phyloP scores from a whole-genome alignment of 2,888 invertebrate species.

The Camptogramma bilineatum region DNA sequence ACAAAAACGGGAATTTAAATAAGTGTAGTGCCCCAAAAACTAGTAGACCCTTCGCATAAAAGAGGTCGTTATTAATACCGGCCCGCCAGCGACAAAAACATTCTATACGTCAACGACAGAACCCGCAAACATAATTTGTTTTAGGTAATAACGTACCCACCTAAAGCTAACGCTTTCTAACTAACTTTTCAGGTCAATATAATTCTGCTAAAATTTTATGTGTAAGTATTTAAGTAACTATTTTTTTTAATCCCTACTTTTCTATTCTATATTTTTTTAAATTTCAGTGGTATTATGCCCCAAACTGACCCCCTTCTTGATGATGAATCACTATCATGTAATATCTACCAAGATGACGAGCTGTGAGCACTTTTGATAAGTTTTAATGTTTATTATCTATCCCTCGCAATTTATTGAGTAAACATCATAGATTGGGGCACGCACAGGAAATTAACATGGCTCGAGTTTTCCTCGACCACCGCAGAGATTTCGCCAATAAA shows the following conservation, averaged over 20 bases:
- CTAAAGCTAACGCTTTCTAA: neutral
- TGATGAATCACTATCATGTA: no score
- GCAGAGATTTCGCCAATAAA: slow-evolving; percentile 75
- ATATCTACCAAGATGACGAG: neutral
- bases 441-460: slow-evolving; percentile 82
- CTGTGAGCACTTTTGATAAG: slow-evolving; percentile 19
- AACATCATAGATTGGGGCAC: slow-evolving; percentile 53
- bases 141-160: slow-evolving; percentile 13
- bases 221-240: no score
- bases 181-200: neutral
- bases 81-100: slow-evolving; percentile 68
- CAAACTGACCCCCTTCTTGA: no score
- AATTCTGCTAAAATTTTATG: no score
- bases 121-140: slow-evolving; percentile 16
- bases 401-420: slow-evolving; percentile 44
- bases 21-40: slow-evolving; percentile 72
- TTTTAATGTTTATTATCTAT: slow-evolving; percentile 36
- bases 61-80: slow-evolving; percentile 74
- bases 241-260: no score
- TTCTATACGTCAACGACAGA: slow-evolving; percentile 45
- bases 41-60: slow-evolving; percentile 74
- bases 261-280: no score
- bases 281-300: no score
- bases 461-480: slow-evolving; percentile 71
- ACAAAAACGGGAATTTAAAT: slow-evolving; percentile 84